Percentiles rank a stretch among this genome's conserved stretches.
Evolutionary conservation across 2,888 invertebrate species (phyloP).

Genomic region (Rhingia campestris): DNA sequence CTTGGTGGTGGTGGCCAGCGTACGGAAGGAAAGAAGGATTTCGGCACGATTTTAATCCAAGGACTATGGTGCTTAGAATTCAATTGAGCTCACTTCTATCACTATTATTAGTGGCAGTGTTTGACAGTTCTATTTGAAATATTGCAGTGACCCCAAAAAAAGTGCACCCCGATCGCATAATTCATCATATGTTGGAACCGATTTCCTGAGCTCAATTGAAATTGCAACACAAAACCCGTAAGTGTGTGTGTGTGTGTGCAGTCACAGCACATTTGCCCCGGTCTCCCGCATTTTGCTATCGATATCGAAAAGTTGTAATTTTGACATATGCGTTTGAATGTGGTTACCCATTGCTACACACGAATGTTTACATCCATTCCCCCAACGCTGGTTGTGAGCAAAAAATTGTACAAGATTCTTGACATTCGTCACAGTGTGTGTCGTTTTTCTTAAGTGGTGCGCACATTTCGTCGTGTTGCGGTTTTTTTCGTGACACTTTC

Average conservation of each 20-base stretch:
- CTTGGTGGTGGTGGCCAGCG: conserved; percentile 15
- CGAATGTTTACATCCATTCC: conserved; percentile 54
- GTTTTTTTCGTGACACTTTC: conserved; percentile 65
- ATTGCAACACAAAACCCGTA: conserved; percentile 50
- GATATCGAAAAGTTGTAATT: conserved; percentile 60
- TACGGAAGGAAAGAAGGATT: conserved; percentile 64
- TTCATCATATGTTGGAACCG: conserved; percentile 40
- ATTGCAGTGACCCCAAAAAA: conserved; percentile 57
- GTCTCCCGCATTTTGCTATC: conserved; percentile 9
- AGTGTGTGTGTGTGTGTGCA: neutral
- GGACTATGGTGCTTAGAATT: conserved; percentile 54
- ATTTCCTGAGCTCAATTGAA: conserved; percentile 48
- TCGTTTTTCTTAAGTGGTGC: conserved; percentile 16
- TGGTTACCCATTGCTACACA: conserved; percentile 48
- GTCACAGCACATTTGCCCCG: neutral
- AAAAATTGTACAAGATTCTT: conserved; percentile 64
- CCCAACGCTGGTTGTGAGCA: conserved; percentile 18
- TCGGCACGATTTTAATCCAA: conserved; percentile 65
- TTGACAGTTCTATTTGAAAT: conserved; percentile 66
- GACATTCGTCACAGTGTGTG: conserved; percentile 66
- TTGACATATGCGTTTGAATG: conserved; percentile 57
- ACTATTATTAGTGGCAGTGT: conserved; percentile 65
- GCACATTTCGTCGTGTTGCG: conserved; percentile 58
- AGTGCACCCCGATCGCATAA: conserved; percentile 49
- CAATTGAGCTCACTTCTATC: conserved; percentile 55